phyloP scores from a whole-genome alignment of 2,113 vertebrate genomes.

The Micronycteris hirsuta region DNA sequence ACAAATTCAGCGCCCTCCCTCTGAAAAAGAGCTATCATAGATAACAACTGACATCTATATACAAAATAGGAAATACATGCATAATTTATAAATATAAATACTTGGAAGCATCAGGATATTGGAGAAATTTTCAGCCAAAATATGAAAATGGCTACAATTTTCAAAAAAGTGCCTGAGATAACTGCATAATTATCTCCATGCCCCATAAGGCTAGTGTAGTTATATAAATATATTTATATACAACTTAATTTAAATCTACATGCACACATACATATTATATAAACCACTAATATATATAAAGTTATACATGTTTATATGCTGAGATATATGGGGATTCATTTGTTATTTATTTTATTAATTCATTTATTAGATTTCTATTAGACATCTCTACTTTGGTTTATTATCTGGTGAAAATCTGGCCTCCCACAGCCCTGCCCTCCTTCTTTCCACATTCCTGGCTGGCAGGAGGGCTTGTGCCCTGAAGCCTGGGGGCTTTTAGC shows the following conservation, averaged over 20 bases:
- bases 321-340: constrained; percentile 53
- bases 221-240: constrained; percentile 51
- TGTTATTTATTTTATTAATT: constrained; percentile 64
- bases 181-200: background rate
- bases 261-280: constrained; percentile 19
- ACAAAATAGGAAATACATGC: background rate
- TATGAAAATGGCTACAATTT: constrained; percentile 11
- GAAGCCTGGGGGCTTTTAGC: background rate
- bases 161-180: background rate
- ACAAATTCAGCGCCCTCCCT: background rate
- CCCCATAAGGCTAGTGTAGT: background rate
- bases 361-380: constrained; percentile 71
- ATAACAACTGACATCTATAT: background rate
- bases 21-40: background rate
- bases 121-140: constrained; percentile 35
- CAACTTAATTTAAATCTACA: constrained; percentile 29
- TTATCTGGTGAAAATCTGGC: constrained; percentile 43
- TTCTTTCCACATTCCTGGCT: constrained; percentile 25
- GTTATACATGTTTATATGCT: constrained; percentile 57
- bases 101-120: background rate
- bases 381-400: constrained; percentile 62
- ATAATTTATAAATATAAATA: background rate
- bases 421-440: background rate
- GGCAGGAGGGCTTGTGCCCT: background rate
- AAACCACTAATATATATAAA: constrained; percentile 36